These are phyloP conservation scores for Bos javanicus DNA, from an alignment of 2,113 vertebrate species.

Conservation along the genomic window DNA sequence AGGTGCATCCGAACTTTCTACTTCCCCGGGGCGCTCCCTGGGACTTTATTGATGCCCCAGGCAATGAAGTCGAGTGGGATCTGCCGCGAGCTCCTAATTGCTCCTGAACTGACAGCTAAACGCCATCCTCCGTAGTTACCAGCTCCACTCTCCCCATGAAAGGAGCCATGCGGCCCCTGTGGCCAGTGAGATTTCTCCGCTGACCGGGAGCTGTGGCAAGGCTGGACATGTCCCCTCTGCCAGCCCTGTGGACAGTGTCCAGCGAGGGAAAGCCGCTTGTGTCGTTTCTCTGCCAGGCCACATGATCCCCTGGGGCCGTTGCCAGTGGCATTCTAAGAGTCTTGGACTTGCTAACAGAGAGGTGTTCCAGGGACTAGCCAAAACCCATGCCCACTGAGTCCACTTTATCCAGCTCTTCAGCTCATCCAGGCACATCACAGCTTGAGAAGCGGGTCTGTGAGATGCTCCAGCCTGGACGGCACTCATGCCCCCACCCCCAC, in stretches of 20 bases:
- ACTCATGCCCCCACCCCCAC: no score
- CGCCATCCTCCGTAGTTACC: accelerated
- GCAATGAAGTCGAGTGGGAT: no score
- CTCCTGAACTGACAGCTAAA: neutral
- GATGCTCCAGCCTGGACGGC: accelerated
- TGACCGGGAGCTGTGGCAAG: neutral
- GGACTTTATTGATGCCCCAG: neutral
- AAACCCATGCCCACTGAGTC: neutral
- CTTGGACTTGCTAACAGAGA: neutral
- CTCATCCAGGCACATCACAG: accelerated
- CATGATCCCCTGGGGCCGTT: accelerated
- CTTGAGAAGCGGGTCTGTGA: neutral
- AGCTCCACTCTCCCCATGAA: neutral
- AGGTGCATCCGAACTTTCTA: neutral
- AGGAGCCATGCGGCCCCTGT: accelerated
- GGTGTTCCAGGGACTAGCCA: neutral
- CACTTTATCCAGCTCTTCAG: neutral
- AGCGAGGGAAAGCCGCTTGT: neutral
- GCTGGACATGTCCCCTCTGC: accelerated
- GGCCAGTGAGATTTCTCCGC: accelerated
- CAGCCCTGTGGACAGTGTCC: neutral
- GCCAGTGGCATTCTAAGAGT: no score
- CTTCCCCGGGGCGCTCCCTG: neutral
- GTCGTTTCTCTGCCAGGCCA: neutral
- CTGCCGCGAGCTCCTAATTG: neutral